Evolutionary conservation across 2,888 invertebrate species (phyloP).

Genomic region (Heliconius aoede): DNA sequence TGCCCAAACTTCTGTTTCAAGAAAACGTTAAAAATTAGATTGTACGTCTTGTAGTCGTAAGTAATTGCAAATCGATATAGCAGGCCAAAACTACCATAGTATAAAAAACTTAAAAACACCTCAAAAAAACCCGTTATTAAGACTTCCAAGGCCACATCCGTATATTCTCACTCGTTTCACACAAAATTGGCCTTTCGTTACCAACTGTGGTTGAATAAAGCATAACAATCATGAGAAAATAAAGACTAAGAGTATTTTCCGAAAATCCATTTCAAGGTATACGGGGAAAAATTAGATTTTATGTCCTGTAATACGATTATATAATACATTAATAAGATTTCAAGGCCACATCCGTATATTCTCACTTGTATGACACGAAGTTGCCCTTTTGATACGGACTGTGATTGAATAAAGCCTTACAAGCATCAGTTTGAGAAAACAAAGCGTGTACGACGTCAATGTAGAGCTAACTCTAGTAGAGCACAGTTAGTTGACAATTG

Average conservation of each 20-base stretch:
- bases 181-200: conserved; percentile 27
- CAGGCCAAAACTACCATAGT: too few relatives aligned
- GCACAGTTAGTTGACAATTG: conserved; percentile 40
- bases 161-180: background rate
- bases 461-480: conserved; percentile 20
- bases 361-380: conserved; percentile 7
- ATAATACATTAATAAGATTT: too few relatives aligned
- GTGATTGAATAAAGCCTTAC: conserved; percentile 38
- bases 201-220: conserved; percentile 35
- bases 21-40: too few relatives aligned
- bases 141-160: background rate
- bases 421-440: conserved; percentile 31
- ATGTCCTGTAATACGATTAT: too few relatives aligned
- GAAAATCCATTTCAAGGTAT: too few relatives aligned
- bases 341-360: background rate
- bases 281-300: too few relatives aligned
- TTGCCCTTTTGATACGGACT: conserved; percentile 27
- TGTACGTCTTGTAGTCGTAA: too few relatives aligned
- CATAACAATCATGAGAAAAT: conserved; percentile 31
- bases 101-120: too few relatives aligned
- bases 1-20: too few relatives aligned
- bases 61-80: too few relatives aligned
- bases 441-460: conserved; percentile 30
- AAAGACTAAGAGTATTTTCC: conserved; percentile 13
- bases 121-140: too few relatives aligned